phyloP scores from a whole-genome alignment of 2,797 vertebrate genomes.

The Octomys mimax region DNA sequence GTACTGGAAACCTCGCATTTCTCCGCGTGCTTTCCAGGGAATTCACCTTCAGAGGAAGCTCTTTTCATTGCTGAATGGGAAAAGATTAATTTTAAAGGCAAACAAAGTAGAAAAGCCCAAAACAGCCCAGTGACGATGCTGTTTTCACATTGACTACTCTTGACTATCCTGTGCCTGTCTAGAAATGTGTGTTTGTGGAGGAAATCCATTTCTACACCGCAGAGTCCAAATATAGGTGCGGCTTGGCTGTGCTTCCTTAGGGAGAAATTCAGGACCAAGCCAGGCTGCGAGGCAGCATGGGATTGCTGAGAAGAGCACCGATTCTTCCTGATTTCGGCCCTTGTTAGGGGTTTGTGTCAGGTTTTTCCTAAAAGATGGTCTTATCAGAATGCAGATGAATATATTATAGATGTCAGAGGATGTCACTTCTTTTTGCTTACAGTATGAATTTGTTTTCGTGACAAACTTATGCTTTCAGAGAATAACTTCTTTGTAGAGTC shows the following conservation, averaged over 20 bases:
- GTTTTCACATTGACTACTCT: constrained; percentile 80
- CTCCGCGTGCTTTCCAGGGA: constrained; percentile 75
- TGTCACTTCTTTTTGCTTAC: not conserved
- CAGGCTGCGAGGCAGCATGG: constrained; percentile 34
- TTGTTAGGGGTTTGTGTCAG: not conserved
- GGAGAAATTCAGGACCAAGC: constrained; percentile 67
- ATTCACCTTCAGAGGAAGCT: constrained; percentile 76
- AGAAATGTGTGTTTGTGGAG: constrained; percentile 75
- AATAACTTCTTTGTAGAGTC: not conserved
- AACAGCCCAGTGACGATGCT: constrained; percentile 79
- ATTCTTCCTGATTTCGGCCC: not conserved
- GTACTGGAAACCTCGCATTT: constrained; percentile 63
- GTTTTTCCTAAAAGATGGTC: not conserved
- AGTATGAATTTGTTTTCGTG: not conserved
- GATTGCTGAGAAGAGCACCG: not conserved
- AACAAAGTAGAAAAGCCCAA: constrained; percentile 80
- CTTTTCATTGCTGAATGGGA: constrained; percentile 82
- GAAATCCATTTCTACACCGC: constrained; percentile 83
- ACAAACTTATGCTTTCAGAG: not conserved
- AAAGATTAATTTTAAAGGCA: constrained; percentile 87
- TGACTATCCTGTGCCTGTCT: constrained; percentile 78
- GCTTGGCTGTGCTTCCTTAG: constrained; percentile 38
- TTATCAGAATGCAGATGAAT: not conserved
- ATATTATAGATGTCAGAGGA: not conserved
- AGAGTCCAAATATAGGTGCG: constrained; percentile 78